phyloP scores from a whole-genome alignment of 2,113 vertebrate species.

The Bettongia penicillata region DNA sequence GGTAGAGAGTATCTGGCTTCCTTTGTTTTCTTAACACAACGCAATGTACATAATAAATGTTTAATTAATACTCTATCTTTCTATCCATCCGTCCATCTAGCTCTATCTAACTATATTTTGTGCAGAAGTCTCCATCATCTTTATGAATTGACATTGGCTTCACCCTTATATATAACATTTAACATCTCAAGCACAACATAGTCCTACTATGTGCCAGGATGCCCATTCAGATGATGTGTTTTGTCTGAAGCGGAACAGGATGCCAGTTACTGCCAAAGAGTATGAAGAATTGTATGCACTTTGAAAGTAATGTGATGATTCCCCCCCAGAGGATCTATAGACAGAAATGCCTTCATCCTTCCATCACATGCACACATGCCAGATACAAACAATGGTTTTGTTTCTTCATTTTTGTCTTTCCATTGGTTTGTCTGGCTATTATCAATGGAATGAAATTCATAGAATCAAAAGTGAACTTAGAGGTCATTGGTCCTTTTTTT shows the following conservation, averaged over 20 bases:
- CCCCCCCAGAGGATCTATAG: not conserved
- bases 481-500: not conserved
- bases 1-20: not conserved
- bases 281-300: not conserved
- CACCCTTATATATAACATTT: not conserved
- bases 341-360: not conserved
- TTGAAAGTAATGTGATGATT: not conserved
- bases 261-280: not conserved
- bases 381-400: not conserved
- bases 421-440: not conserved
- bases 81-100: not conserved
- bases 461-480: not conserved
- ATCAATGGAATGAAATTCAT: not conserved
- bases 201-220: not conserved
- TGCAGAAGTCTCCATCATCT: not conserved
- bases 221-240: not conserved
- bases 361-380: not conserved
- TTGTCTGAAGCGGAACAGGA: not conserved
- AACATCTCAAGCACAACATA: not conserved
- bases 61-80: not conserved
- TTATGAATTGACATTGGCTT: not conserved
- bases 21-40: not conserved
- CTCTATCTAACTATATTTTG: not conserved
- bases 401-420: not conserved
- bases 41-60: not conserved